Evolutionary conservation across 2,797 vertebrate genomes (phyloP), one percentile per base, ranked within the genome.

Genomic region (Poliocrania exsul): DNA sequence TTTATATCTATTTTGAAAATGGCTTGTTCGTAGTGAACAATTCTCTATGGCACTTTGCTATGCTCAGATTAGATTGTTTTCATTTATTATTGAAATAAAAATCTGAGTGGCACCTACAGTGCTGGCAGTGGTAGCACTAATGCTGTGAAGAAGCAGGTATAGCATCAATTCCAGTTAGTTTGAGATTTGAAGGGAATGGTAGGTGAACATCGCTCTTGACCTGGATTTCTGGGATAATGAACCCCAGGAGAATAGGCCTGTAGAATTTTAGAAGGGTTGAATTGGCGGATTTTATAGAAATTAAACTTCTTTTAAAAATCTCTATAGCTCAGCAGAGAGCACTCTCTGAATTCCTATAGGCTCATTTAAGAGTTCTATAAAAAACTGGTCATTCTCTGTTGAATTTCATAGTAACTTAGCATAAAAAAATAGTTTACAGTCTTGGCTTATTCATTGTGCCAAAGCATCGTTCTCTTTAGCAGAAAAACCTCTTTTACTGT

Each of bases 141-240:
- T 16, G 65, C 53, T 74, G 26, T 46, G 44, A 61, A 54, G 70
- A 86, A 74, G 60, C 1, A 3, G 69, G 47, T 4, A 3, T 73
- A 46, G 21, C 37, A 77, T 40, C 38, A 33, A 26, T 25, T 89
- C 51, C 72, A 38, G 57, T 61, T 80, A 53, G 69, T 54, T 23
- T 70, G 67, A 42, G 8, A 13, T 67, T 66, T 79, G 88, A 73
- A 78, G 35, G 18, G 49, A 73, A 57, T 14, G 3, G 15, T 33
- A 49, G 81, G 77, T 92, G 80, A 71, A 33, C 29, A 17, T 28
- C 0, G 16, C 81, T 85, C 74, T 86, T 92, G 93, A 90, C 74
- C 79, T 87, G 78, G 60, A 92, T 92, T 81, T 50, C 79, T 88
- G 81, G 31, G 21, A 69, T 33, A 79, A 46, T 1, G 5, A 89